These are phyloP conservation scores for Rhinella marina DNA, from an alignment of 2,797 vertebrate species.

Conservation along the genomic window DNA sequence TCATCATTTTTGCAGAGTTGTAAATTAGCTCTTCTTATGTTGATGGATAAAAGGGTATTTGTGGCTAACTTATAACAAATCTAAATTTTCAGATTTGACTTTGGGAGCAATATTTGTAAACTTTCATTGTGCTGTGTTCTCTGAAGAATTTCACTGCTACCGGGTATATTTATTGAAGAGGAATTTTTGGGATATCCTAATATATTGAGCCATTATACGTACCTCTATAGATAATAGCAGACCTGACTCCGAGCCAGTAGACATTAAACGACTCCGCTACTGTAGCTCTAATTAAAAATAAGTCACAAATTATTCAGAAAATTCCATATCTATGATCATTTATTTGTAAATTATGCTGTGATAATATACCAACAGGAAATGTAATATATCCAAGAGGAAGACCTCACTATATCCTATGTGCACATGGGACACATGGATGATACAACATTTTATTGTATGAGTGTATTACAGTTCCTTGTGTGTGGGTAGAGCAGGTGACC, in stretches of 20 bases:
- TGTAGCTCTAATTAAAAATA: conserved; percentile 69
- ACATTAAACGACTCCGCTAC: conserved; percentile 69
- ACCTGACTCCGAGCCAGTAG: conserved; percentile 74
- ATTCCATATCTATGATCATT: neutral
- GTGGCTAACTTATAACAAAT: no score
- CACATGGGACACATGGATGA: no score
- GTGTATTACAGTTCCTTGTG: no score
- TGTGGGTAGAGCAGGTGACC: no score
- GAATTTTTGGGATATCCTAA: neutral
- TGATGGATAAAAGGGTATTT: no score
- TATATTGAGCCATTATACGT: neutral
- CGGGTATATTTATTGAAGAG: no score
- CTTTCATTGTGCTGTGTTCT: neutral
- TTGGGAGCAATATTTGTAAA: neutral
- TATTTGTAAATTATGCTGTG: neutral
- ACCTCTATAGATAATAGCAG: conserved; percentile 67
- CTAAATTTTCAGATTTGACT: no score
- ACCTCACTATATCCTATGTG: no score
- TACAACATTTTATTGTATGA: no score
- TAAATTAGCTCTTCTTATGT: no score
- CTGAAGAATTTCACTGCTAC: neutral
- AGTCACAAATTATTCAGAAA: neutral
- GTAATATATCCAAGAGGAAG: no score
- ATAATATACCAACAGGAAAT: neutral
- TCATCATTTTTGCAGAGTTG: no score